A percentile compares a stretch with the other conserved stretches of the same genome.
Conservation (phyloP, 2,797 vertebrate genomes). For the Ataeniobius toweri region DNA sequence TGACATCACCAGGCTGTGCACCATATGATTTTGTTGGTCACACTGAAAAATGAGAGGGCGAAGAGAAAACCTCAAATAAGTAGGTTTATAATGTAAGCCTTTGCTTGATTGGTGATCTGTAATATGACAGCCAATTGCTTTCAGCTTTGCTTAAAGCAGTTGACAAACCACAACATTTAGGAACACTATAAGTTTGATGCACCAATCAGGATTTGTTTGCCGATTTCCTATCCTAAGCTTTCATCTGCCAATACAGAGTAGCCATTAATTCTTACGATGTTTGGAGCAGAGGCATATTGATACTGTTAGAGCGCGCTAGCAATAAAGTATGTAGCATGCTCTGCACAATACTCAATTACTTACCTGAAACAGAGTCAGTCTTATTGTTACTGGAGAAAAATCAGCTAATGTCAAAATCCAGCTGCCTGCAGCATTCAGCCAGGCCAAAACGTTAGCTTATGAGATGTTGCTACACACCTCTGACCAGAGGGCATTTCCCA, state of each 20-base stretch:
- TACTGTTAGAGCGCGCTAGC: not conserved
- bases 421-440: not conserved
- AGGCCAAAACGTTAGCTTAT: not conserved
- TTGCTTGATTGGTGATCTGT: not conserved
- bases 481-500: not conserved
- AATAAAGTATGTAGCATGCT: too few relatives aligned
- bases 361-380: not conserved
- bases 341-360: too few relatives aligned
- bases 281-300: not conserved
- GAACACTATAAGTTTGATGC: not conserved
- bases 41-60: not conserved
- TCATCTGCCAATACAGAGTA: not conserved
- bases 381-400: not conserved
- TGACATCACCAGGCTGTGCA: constrained; percentile 31
- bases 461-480: too few relatives aligned
- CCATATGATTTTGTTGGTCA: not conserved
- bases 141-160: not conserved
- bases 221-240: not conserved
- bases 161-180: not conserved
- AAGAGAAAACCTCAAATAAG: not conserved
- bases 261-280: not conserved
- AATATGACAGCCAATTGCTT: not conserved
- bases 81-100: not conserved
- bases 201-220: not conserved
- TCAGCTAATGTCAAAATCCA: not conserved